phyloP scores from a whole-genome alignment of 1,140 invertebrate species.

The Hyles vespertilio region DNA sequence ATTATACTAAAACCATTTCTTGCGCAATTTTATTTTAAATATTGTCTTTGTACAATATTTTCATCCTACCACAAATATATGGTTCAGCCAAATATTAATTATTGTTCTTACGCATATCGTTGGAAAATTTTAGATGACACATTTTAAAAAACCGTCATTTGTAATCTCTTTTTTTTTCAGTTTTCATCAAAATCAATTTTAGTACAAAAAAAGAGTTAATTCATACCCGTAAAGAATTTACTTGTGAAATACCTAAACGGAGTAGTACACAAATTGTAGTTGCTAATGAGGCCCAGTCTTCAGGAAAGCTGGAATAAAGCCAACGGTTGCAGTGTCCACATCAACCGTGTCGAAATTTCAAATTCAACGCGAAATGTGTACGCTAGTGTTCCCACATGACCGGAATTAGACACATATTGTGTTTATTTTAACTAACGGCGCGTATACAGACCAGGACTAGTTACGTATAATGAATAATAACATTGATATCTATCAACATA shows the following conservation, averaged over 20 bases:
- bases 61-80: too few species aligned
- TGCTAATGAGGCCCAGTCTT: constrained; percentile 17
- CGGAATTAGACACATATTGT: constrained; percentile 2
- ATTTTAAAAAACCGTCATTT: too few species aligned
- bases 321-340: constrained; percentile 16
- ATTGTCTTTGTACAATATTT: too few species aligned
- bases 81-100: too few species aligned
- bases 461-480: background rate
- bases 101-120: too few species aligned
- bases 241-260: background rate
- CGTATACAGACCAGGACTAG: background rate
- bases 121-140: too few species aligned
- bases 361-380: constrained; percentile 8
- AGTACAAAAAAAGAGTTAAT: too few species aligned
- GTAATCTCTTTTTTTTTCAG: too few species aligned
- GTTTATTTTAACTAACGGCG: background rate
- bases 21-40: too few species aligned
- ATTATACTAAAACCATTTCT: too few species aligned
- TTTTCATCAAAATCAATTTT: too few species aligned
- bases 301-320: constrained; percentile 17
- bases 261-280: constrained; percentile 6
- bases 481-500: background rate
- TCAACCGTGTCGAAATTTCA: constrained; percentile 7
- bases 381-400: background rate
- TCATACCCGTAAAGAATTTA: background rate